phyloP scores from a whole-genome alignment of 2,113 vertebrate species.

The Myotis davidii region DNA sequence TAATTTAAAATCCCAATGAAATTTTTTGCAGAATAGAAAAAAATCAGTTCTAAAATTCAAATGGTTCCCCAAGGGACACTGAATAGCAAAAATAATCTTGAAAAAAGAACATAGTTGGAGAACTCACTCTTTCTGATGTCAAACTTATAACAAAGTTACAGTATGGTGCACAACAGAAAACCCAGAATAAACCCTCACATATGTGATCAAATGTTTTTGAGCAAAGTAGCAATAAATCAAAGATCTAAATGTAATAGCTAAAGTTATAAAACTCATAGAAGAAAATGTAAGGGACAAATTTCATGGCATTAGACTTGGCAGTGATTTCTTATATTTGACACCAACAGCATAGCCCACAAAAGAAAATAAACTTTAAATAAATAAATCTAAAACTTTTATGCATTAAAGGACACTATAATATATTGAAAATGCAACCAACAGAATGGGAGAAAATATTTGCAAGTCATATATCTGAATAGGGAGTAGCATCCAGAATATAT shows the following conservation, averaged over 20 bases:
- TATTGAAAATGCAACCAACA: not conserved
- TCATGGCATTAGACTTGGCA: not conserved
- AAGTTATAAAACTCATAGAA: not conserved
- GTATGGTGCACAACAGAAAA: not conserved
- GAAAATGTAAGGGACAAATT: not conserved
- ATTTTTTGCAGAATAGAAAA: slow-evolving; percentile 23
- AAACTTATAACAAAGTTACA: not conserved
- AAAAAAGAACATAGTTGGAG: not conserved
- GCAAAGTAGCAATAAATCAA: not conserved
- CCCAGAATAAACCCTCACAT: not conserved
- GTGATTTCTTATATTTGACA: not conserved
- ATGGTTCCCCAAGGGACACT: not conserved
- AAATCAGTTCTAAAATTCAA: not conserved
- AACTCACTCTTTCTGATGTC: not conserved
- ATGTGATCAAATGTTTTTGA: not conserved
- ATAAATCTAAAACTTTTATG: not conserved
- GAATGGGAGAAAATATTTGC: not conserved
- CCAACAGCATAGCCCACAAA: not conserved
- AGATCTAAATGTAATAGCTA: not conserved
- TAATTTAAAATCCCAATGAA: not conserved
- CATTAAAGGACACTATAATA: not conserved
- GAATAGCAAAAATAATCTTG: not conserved
- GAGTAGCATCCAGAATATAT: not conserved
- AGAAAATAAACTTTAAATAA: not conserved
- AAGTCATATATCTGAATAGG: not conserved